Evolutionary conservation across 35 echinoderm and acorn worm species (phyloP).

Genomic region (Eucidaris tribuloides): DNA sequence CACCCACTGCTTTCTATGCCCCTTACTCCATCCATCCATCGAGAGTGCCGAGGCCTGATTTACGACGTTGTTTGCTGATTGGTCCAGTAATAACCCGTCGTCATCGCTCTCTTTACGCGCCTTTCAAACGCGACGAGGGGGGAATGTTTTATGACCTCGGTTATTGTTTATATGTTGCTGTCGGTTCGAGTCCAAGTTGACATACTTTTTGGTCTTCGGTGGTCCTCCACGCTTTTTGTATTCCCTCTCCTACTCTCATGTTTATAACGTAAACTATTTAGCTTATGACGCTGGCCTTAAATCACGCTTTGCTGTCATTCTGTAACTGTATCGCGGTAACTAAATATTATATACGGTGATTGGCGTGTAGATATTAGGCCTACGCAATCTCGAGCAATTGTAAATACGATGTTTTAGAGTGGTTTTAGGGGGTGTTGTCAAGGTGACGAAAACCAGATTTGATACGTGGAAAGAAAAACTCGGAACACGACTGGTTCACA

Average conservation of each 20-base stretch:
- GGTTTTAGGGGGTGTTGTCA: no score
- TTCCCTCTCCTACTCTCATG: background rate
- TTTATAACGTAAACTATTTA: slow-evolving; percentile 21
- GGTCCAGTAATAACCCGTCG: slow-evolving; percentile 19
- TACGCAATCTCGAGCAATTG: no score
- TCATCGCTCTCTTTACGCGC: background rate
- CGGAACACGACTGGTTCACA: no score
- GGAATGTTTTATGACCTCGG: slow-evolving; percentile 12
- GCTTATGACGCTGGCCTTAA: background rate
- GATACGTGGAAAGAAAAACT: no score
- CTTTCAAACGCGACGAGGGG: background rate
- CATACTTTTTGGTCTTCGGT: background rate
- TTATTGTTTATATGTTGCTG: slow-evolving; percentile 25
- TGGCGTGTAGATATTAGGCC: slow-evolving; percentile 3
- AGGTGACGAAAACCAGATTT: no score
- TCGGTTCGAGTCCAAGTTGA: slow-evolving; percentile 9
- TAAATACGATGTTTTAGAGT: no score
- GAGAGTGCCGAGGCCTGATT: slow-evolving; percentile 4
- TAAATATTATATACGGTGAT: background rate
- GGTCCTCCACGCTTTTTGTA: background rate
- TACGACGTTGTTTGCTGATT: slow-evolving; percentile 16
- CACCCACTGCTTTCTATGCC: no score
- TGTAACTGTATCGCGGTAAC: slow-evolving; percentile 2
- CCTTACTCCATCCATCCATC: no score
- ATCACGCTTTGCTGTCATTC: background rate